phyloP scores from a whole-genome alignment of 2,797 vertebrate species.

The Arctocebus calabarensis region DNA sequence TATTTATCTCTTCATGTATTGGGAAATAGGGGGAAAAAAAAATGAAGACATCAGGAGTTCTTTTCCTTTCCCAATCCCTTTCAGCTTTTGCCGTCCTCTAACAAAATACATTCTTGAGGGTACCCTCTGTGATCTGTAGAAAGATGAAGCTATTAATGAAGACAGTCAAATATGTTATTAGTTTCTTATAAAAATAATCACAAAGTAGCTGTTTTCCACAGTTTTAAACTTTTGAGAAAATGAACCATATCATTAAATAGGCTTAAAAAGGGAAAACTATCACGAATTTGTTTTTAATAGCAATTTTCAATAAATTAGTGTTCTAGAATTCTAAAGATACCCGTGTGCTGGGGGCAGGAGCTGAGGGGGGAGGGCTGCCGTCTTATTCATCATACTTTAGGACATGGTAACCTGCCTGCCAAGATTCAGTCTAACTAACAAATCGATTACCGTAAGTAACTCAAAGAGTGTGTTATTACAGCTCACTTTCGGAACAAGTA shows the following conservation, averaged over 20 bases:
- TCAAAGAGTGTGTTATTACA: conserved; percentile 68
- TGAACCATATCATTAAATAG: background rate
- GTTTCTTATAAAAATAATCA: background rate
- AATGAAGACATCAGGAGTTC: background rate
- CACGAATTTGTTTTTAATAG: background rate
- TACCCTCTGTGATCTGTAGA: conserved; percentile 21
- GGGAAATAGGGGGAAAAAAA: background rate
- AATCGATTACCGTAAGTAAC: conserved; percentile 60
- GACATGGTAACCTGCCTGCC: conserved; percentile 52
- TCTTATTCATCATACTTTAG: conserved; percentile 52
- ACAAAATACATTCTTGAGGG: conserved; percentile 4
- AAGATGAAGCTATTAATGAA: conserved; percentile 4
- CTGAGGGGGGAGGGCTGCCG: background rate
- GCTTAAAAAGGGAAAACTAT: background rate
- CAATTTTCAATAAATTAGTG: background rate
- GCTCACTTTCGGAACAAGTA: conserved; percentile 77
- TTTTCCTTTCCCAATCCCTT: background rate
- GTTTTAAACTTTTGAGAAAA: background rate
- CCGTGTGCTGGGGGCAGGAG: background rate
- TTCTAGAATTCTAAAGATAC: background rate
- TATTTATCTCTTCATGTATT: background rate
- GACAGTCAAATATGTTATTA: background rate
- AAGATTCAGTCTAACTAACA: conserved; percentile 18
- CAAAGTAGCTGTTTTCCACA: background rate
- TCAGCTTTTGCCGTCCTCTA: conserved; percentile 40